phyloP scores from a whole-genome alignment of 2,797 vertebrate species.

The Clarias pachynema region DNA sequence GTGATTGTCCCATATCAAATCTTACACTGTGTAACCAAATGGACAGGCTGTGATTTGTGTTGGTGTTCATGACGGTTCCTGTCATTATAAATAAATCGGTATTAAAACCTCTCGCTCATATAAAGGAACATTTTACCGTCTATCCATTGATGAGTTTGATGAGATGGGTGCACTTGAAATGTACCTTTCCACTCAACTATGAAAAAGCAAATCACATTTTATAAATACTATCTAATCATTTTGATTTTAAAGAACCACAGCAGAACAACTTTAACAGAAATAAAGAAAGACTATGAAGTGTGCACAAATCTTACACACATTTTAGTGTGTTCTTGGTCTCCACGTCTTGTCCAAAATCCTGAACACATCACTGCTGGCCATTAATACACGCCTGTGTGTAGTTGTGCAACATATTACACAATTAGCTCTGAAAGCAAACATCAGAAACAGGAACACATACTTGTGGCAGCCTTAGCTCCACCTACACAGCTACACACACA shows the following conservation, averaged over 20 bases:
- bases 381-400: background rate
- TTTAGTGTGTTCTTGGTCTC: background rate
- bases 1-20: background rate
- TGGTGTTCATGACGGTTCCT: background rate
- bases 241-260: background rate
- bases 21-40: background rate
- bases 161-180: background rate
- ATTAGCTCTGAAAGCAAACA: background rate
- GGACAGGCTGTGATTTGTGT: background rate
- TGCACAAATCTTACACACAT: background rate
- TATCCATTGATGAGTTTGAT: background rate
- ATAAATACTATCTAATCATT: background rate
- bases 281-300: background rate
- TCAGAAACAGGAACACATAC: conserved; percentile 21
- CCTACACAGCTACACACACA: background rate
- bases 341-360: background rate
- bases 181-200: background rate
- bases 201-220: background rate
- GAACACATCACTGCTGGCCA: background rate
- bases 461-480: background rate
- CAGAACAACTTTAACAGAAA: background rate
- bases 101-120: background rate
- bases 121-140: background rate
- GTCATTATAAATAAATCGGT: background rate
- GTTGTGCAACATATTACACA: background rate